phyloP scores from a whole-genome alignment of 2,113 vertebrate genomes.

The Lasiurus borealis region DNA sequence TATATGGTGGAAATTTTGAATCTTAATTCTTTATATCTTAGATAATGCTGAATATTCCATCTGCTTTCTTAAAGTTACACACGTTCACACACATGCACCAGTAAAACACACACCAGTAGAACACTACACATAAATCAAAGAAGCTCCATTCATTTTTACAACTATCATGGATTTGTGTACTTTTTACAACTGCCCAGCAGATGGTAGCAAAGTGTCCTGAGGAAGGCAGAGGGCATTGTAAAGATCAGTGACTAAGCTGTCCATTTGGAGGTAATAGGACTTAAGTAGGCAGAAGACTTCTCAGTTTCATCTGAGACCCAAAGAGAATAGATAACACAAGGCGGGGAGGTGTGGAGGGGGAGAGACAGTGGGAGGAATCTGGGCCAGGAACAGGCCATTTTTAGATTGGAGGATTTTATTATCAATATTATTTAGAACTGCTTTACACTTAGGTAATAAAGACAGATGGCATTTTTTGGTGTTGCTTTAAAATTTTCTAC shows the following conservation, averaged over 20 bases:
- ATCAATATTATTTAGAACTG: not conserved
- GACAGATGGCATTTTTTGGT: not conserved
- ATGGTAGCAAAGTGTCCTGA: slow-evolving; percentile 27
- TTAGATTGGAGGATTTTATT: not conserved
- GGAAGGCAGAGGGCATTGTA: not conserved
- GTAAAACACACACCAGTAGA: too few species aligned
- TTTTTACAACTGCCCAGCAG: slow-evolving; percentile 28
- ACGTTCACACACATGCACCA: not conserved
- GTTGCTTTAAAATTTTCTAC: not conserved
- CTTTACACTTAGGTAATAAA: not conserved
- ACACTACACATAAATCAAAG: not conserved
- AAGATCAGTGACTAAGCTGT: accelerated
- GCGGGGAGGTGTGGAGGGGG: accelerated
- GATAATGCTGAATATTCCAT: not conserved
- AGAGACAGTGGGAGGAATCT: not conserved
- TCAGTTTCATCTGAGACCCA: not conserved
- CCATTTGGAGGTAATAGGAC: accelerated
- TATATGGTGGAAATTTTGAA: not conserved
- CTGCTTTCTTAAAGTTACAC: not conserved
- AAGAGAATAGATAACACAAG: not conserved
- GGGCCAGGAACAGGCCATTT: not conserved
- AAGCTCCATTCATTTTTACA: not conserved
- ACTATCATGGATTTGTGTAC: not conserved
- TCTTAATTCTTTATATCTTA: not conserved
- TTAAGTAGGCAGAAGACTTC: not conserved